Percentiles rank a stretch among this genome's conserved stretches.
phyloP scores from a whole-genome alignment of 2,797 vertebrate genomes.

The Sparidentex hasta region DNA sequence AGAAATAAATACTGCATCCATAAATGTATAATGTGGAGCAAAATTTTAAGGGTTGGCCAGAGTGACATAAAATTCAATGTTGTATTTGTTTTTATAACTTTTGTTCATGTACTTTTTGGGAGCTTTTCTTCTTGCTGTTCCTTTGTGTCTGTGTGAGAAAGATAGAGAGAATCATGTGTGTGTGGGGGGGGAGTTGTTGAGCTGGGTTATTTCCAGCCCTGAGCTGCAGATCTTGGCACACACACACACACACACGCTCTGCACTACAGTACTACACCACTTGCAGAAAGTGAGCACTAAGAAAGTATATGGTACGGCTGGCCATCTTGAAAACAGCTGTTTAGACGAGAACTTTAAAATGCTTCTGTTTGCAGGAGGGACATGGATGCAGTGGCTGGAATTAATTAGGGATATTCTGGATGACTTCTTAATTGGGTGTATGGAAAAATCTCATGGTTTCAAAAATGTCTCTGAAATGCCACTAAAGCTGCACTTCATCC shows the following conservation, averaged over 20 bases:
- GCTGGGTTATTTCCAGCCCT: slow-evolving; percentile 47
- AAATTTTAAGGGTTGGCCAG: neutral
- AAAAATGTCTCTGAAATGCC: neutral
- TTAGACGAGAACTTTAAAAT: slow-evolving; percentile 30
- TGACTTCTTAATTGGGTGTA: slow-evolving; percentile 4
- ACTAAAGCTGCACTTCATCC: neutral
- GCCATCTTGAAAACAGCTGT: slow-evolving; percentile 66
- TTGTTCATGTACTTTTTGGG: slow-evolving; percentile 20
- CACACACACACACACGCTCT: slow-evolving; percentile 22
- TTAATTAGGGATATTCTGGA: slow-evolving; percentile 27
- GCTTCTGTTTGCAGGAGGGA: slow-evolving; percentile 31
- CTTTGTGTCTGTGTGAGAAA: slow-evolving; percentile 37
- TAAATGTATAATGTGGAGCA: neutral
- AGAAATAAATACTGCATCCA: neutral
- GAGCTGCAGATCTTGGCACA: slow-evolving; percentile 43
- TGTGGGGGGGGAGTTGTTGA: neutral
- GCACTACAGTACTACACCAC: slow-evolving; percentile 35
- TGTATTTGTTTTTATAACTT: slow-evolving; percentile 4
- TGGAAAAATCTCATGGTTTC: slow-evolving; percentile 16
- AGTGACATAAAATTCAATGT: neutral
- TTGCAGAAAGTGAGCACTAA: slow-evolving; percentile 29
- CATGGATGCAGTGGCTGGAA: slow-evolving; percentile 5
- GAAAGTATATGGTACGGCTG: slow-evolving; percentile 25
- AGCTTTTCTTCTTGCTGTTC: slow-evolving; percentile 13
- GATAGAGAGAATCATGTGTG: slow-evolving; percentile 9